These are phyloP conservation scores for Dicentrarchus labrax DNA, from an alignment of 2,113 vertebrate genomes.

Conservation along the genomic window DNA sequence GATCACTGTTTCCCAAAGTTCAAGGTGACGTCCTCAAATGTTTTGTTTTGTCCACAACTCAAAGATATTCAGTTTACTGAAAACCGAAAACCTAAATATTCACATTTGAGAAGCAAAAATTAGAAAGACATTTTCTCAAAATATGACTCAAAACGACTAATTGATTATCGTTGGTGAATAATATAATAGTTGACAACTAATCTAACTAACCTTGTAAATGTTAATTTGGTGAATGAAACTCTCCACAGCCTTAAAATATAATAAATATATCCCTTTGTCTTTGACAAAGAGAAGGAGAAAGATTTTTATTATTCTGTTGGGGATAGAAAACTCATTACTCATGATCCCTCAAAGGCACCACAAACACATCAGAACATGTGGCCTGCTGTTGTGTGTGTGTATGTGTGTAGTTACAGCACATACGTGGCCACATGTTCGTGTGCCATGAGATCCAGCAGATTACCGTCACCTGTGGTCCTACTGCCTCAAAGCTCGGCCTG, in stretches of 20 bases:
- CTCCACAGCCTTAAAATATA: background rate
- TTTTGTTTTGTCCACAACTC: too few species aligned
- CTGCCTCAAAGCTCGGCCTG: constrained; percentile 44
- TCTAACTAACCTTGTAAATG: background rate
- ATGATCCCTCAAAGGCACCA: constrained; percentile 49
- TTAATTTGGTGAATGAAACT: constrained; percentile 14
- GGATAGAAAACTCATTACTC: constrained; percentile 60
- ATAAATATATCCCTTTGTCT: constrained; percentile 6
- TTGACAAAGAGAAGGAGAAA: constrained; percentile 15
- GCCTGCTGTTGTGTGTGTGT: constrained; percentile 15
- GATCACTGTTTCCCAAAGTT: too few species aligned
- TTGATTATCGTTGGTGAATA: too few species aligned
- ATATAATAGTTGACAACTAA: too few species aligned
- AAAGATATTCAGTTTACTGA: too few species aligned
- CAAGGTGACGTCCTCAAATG: too few species aligned
- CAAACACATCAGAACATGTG: constrained; percentile 47
- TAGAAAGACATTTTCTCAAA: too few species aligned
- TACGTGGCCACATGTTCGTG: constrained; percentile 1
- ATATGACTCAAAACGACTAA: too few species aligned
- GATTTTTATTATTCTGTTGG: constrained; percentile 42
- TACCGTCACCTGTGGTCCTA: constrained; percentile 54
- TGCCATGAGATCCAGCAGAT: constrained; percentile 54
- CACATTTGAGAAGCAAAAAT: too few species aligned
- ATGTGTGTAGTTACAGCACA: background rate
- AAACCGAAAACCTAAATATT: too few species aligned